Percentiles rank a stretch among this genome's conserved stretches.
Evolutionary conservation across 2,888 invertebrate species (phyloP).

Genomic region (Metallyticus violacea): DNA sequence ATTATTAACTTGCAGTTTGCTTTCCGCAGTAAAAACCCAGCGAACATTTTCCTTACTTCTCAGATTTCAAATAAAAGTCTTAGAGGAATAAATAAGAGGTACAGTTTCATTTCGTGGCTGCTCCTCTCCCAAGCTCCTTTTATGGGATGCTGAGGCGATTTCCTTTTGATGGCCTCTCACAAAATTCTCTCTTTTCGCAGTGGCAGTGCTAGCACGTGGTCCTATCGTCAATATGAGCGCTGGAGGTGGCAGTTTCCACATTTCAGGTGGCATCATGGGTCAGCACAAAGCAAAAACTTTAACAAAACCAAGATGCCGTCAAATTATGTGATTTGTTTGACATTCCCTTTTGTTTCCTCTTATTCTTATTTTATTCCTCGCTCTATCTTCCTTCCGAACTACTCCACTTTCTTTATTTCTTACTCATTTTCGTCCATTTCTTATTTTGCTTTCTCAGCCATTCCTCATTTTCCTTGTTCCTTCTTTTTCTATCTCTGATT

Average conservation of each 20-base stretch:
- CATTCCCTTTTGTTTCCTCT: too few species aligned
- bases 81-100: not conserved
- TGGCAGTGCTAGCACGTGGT: not conserved
- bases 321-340: too few species aligned
- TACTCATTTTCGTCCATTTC: too few species aligned
- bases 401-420: too few species aligned
- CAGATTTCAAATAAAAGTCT: not conserved
- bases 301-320: too few species aligned
- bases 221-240: too few species aligned
- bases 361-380: too few species aligned
- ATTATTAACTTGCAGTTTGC: not conserved
- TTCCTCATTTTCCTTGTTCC: too few species aligned
- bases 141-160: not conserved
- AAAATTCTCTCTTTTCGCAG: not conserved
- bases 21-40: not conserved
- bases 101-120: not conserved
- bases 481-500: too few species aligned
- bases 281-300: too few species aligned
- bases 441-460: too few species aligned
- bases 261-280: not conserved
- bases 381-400: too few species aligned
- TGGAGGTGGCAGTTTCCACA: not conserved
- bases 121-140: not conserved
- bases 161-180: not conserved
- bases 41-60: not conserved